A percentile compares a stretch with the other conserved stretches of the same genome.
These are phyloP conservation scores for Pogona vitticeps DNA, from an alignment of 2,113 vertebrate genomes.

Conservation along the genomic window DNA sequence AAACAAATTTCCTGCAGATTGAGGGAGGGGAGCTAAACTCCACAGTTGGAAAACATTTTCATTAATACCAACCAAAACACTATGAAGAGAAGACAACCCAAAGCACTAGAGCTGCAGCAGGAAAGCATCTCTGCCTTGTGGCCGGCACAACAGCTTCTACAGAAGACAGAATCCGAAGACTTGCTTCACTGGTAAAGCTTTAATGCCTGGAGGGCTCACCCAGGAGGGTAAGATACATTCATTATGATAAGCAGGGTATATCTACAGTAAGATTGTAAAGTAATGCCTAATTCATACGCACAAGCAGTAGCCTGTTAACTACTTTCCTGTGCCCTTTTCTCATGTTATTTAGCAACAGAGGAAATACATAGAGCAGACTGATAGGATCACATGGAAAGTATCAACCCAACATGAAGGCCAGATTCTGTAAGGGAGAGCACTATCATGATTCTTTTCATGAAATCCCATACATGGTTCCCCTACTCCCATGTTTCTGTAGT, in stretches of 20 bases:
- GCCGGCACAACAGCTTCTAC: neutral
- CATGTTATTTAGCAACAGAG: neutral
- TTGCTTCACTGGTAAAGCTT: neutral
- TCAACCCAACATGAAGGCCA: neutral
- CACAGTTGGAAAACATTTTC: neutral
- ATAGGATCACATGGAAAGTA: neutral
- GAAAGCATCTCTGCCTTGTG: neutral
- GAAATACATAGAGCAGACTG: neutral
- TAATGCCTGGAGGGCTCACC: no score
- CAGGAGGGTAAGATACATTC: no score
- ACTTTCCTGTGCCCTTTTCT: neutral
- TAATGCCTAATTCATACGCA: neutral
- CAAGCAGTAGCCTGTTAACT: neutral
- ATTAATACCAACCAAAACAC: neutral
- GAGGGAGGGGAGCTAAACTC: neutral
- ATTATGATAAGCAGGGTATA: no score
- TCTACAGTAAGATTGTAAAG: neutral
- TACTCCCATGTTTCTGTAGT: neutral
- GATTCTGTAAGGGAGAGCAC: neutral
- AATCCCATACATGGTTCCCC: neutral
- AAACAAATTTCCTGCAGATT: neutral
- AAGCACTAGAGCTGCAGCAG: neutral
- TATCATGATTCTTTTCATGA: neutral
- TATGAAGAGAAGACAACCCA: neutral
- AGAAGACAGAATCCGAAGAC: neutral